phyloP scores from a whole-genome alignment of 2,113 vertebrate species.

The Amblyopsis rosae region DNA sequence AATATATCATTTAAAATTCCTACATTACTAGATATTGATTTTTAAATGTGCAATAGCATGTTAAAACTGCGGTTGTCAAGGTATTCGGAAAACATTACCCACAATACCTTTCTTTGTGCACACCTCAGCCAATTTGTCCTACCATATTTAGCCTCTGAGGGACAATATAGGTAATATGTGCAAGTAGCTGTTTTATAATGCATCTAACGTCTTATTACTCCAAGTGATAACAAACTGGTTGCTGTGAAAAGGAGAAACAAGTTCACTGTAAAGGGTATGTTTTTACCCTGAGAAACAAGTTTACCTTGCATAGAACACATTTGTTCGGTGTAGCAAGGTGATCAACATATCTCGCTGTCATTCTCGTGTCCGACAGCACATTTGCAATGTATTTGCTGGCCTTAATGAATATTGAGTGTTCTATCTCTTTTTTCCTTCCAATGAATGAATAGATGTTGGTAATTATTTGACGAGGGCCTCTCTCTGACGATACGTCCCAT shows the following conservation, averaged over 20 bases:
- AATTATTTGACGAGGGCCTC: conserved; percentile 78
- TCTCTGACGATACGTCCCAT: conserved; percentile 75
- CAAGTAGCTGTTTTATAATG: too few relatives aligned
- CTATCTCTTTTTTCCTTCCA: conserved; percentile 75
- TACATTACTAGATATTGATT: conserved; percentile 19
- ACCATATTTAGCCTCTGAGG: too few relatives aligned
- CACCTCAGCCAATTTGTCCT: too few relatives aligned
- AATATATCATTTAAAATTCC: conserved; percentile 11
- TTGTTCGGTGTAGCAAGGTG: conserved; percentile 63
- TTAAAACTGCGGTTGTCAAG: not conserved
- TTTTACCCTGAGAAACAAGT: too few relatives aligned
- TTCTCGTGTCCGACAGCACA: conserved; percentile 60
- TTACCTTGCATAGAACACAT: conserved; percentile 37
- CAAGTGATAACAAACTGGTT: too few relatives aligned
- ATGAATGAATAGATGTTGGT: conserved; percentile 81
- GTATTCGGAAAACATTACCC: too few relatives aligned
- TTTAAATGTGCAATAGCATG: not conserved
- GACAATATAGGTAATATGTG: too few relatives aligned
- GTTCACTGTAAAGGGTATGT: too few relatives aligned
- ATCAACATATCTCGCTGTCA: conserved; percentile 67
- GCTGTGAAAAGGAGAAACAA: too few relatives aligned
- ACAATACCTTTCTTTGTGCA: not conserved
- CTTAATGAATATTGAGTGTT: conserved; percentile 80
- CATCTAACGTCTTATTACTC: too few relatives aligned
- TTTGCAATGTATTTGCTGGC: conserved; percentile 73